A percentile compares a stretch with the other conserved stretches of the same genome.
These are phyloP conservation scores for Aricia agestis DNA, from an alignment of 1,140 invertebrate species.

Conservation along the genomic window DNA sequence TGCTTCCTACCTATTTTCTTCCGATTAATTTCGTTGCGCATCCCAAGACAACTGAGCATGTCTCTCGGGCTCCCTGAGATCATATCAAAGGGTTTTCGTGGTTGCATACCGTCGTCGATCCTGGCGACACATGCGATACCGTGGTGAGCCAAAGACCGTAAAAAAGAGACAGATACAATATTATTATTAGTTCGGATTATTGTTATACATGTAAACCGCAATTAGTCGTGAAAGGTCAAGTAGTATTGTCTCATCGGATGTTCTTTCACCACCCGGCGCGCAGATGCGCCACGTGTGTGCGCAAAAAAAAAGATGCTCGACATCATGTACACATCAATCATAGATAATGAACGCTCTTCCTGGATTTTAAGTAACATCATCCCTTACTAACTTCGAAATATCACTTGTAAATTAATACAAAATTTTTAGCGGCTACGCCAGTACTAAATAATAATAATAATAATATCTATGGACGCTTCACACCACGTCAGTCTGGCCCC, in stretches of 20 bases:
- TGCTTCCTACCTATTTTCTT: no score
- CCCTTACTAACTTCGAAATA: neutral
- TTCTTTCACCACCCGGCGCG: neutral
- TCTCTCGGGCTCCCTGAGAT: no score
- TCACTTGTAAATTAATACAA: no score
- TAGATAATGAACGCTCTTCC: conserved; percentile 3
- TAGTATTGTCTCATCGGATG: neutral
- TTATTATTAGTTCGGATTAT: neutral
- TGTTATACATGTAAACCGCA: neutral
- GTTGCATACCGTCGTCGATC: no score
- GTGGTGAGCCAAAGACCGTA: no score
- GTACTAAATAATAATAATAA: no score
- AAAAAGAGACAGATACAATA: neutral
- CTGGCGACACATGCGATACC: no score
- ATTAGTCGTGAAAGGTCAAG: neutral
- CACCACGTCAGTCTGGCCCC: no score
- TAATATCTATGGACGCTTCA: no score
- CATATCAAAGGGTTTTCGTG: no score
- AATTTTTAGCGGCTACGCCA: neutral
- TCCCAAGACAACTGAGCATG: no score
- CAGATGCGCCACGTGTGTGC: neutral
- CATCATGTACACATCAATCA: neutral
- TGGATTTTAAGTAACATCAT: neutral
- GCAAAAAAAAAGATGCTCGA: neutral
- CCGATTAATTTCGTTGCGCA: no score